Conservation (phyloP, 2,888 invertebrate species). For the Callosobruchus maculatus region DNA sequence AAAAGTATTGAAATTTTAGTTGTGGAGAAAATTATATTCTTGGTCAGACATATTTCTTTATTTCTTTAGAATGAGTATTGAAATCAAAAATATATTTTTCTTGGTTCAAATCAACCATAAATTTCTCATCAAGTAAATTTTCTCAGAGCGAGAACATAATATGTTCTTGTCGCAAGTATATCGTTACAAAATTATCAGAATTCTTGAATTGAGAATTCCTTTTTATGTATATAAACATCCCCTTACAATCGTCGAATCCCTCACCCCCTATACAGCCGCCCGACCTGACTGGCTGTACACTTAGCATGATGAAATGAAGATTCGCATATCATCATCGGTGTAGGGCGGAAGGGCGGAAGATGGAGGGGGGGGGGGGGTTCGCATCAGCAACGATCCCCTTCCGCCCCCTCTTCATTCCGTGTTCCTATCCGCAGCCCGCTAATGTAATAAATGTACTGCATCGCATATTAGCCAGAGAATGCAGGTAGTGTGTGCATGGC, state of each 20-base stretch:
- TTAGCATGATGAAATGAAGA: constrained; percentile 2
- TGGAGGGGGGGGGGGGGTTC: neutral
- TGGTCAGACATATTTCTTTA: no score
- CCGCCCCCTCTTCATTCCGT: constrained; percentile 2
- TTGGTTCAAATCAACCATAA: no score
- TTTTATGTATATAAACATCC: no score
- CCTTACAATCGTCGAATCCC: neutral
- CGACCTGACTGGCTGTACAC: neutral
- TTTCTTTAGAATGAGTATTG: no score
- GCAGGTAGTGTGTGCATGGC: constrained; percentile 27
- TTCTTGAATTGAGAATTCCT: no score
- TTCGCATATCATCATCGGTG: neutral
- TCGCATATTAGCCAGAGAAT: constrained; percentile 40
- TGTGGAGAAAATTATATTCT: no score
- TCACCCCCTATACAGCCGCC: neutral
- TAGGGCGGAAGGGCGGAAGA: neutral
- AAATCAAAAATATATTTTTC: no score
- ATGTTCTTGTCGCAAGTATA: no score
- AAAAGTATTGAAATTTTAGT: no score
- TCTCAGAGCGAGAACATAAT: no score
- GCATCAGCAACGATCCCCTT: constrained; percentile 5
- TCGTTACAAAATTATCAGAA: no score
- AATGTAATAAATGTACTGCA: constrained; percentile 45
- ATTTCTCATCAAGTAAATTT: no score
- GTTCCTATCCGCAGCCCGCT: constrained; percentile 18